phyloP scores from a whole-genome alignment of 2,797 vertebrate species.

The Poecilia wingei region DNA sequence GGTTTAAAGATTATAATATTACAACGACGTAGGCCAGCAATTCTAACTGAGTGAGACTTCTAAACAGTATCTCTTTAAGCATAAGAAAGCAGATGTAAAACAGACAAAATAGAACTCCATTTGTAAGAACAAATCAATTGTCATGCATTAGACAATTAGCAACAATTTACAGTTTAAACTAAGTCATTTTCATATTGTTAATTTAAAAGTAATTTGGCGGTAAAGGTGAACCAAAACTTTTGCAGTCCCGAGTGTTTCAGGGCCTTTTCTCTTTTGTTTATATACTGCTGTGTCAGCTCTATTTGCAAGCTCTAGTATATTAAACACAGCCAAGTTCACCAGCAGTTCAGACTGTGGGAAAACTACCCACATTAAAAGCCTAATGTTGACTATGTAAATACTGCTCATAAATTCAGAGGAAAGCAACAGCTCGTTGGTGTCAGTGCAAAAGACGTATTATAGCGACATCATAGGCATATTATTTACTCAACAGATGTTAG shows the following conservation, averaged over 20 bases:
- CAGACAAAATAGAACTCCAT: not conserved
- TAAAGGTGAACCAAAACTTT: conserved; percentile 31
- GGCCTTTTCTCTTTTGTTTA: conserved; percentile 45
- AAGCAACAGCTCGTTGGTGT: conserved; percentile 68
- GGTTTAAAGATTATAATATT: not conserved
- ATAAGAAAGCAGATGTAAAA: not conserved
- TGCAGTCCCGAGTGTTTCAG: conserved; percentile 38
- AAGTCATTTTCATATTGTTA: conserved; percentile 1
- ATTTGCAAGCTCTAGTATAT: conserved; percentile 63
- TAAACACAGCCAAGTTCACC: conserved; percentile 51
- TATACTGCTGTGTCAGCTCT: conserved; percentile 66
- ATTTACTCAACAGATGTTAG: conserved; percentile 24
- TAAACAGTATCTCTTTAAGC: not conserved
- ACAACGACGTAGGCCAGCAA: not conserved
- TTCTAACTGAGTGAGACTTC: not conserved
- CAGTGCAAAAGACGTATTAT: conserved; percentile 21
- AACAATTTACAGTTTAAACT: conserved; percentile 37
- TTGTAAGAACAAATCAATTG: not conserved
- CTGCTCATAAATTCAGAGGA: conserved; percentile 59
- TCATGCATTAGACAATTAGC: conserved; percentile 38
- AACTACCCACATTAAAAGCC: conserved; percentile 56
- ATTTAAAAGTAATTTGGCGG: conserved; percentile 41
- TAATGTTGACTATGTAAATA: conserved; percentile 58
- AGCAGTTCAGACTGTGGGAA: conserved; percentile 57
- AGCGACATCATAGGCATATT: conserved; percentile 38